These are phyloP conservation scores for Ephestia elutella DNA, from an alignment of 1,140 invertebrate genomes.

Conservation along the genomic window DNA sequence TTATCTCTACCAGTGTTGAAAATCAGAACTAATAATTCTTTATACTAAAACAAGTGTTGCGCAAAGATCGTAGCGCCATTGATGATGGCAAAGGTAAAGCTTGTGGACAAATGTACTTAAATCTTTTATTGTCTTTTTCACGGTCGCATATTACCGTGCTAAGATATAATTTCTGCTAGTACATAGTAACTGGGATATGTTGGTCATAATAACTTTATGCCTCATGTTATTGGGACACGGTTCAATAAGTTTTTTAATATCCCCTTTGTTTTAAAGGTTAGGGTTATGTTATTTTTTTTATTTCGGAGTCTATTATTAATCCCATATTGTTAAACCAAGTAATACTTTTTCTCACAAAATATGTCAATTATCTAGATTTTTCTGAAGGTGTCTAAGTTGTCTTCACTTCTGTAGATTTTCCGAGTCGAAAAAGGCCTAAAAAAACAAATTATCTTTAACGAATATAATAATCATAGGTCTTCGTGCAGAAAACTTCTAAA, in stretches of 20 bases:
- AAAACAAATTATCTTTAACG: too few relatives aligned
- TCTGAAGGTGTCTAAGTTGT: too few relatives aligned
- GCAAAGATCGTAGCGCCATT: background rate
- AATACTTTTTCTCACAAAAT: conserved; percentile 8
- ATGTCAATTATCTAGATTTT: too few relatives aligned
- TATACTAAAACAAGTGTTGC: background rate
- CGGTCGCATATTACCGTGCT: conserved; percentile 1
- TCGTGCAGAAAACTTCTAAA: too few relatives aligned
- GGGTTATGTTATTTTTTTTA: background rate
- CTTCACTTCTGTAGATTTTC: too few relatives aligned
- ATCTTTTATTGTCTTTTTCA: conserved; percentile 10
- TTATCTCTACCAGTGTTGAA: background rate
- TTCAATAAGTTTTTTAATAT: background rate
- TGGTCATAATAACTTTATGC: conserved; percentile 5
- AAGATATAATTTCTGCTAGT: conserved; percentile 10
- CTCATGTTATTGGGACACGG: conserved; percentile 1
- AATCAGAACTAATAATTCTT: background rate
- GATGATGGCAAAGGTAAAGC: background rate
- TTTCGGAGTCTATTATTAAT: conserved; percentile 4
- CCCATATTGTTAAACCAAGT: too few relatives aligned
- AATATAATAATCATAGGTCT: too few relatives aligned
- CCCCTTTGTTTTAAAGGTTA: background rate
- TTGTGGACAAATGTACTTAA: conserved; percentile 1
- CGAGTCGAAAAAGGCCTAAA: too few relatives aligned
- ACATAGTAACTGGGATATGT: conserved; percentile 7